Evolutionary conservation across 2,797 vertebrate genomes (phyloP), one percentile per base, ranked within the genome.

Genomic region (Clarias laeviceps): DNA sequence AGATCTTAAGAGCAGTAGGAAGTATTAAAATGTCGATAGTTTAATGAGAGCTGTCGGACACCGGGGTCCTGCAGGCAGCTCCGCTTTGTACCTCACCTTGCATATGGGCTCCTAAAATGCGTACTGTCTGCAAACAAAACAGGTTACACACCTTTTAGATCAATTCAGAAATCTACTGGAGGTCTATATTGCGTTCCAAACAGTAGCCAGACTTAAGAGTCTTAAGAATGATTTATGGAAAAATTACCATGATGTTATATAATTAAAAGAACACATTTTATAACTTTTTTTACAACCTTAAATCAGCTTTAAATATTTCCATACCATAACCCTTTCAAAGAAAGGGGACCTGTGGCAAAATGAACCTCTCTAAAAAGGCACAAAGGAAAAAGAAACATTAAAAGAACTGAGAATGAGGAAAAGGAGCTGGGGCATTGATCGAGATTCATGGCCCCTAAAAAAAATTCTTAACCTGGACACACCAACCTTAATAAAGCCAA

Each of bases 1-100:
- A 91, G 86, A 89, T 91, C 65, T 88, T 84, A 88, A 85, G 89
- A 91, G 89, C 89, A 91, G 89, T 91, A 86, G 88, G 88, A 77
- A 90, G 88, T 86, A 82, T 87, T 92, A 91, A 92, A 90, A 90
- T 92, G 91, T 93, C 91, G 86, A 92, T 93, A 86, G 78, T 84
- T 87, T 88, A 88, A 87, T 86, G 81, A 88, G 85, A 87, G 77
- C 82, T 77, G 82, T 86, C 57, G 73, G 87, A 87, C 34, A 74
- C 77, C 45, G 62, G n/a, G 45, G 89, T 86, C 87, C 88, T 88
- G 84, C 86, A 57, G 27, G 88, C 90, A 92, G 91, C 88, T 87
- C 77, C 84, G 69, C 82, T 83, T 84, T 34, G 85, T 83, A 61
- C 76, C 82, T 79, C 74, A 15, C 66, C 40, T 70, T 68, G 66